Percentiles rank a stretch among this genome's conserved stretches.
Conservation (phyloP, 2,113 vertebrate species). For the Phyllostomus discolor region DNA sequence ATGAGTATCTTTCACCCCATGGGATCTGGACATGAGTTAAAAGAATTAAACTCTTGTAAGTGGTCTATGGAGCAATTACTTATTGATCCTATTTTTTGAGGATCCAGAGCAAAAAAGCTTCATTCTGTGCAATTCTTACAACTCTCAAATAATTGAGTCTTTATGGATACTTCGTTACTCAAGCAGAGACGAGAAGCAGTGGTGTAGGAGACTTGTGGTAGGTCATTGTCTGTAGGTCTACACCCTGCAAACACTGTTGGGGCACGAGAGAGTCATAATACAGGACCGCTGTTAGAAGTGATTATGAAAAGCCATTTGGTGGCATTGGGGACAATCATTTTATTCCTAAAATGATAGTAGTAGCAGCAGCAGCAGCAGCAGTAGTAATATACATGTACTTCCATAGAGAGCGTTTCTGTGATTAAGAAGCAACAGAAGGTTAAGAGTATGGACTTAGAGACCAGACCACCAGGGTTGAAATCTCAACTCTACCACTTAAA, state of each 20-base stretch:
- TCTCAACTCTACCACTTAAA: not conserved
- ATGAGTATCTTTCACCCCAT: not conserved
- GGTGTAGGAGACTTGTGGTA: not conserved
- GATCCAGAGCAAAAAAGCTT: not conserved
- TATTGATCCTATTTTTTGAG: slow-evolving; percentile 16
- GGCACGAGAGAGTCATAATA: not conserved
- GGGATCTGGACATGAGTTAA: not conserved
- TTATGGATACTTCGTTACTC: not conserved
- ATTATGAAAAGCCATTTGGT: not conserved
- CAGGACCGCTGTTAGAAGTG: not conserved
- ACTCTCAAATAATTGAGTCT: not conserved
- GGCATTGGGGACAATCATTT: not conserved
- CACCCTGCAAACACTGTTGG: no score
- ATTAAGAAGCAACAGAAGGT: not conserved
- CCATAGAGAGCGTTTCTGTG: not conserved
- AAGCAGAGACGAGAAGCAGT: not conserved
- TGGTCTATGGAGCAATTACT: slow-evolving; percentile 11
- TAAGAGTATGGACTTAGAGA: not conserved
- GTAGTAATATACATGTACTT: not conserved
- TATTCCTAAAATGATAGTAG: not conserved
- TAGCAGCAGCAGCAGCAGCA: not conserved
- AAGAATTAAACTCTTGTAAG: not conserved
- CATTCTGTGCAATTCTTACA: not conserved
- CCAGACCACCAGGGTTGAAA: not conserved
- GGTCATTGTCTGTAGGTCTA: not conserved